Evolutionary conservation across 2,888 invertebrate species (phyloP).

Genomic region (Mechanitis mazaeus): DNA sequence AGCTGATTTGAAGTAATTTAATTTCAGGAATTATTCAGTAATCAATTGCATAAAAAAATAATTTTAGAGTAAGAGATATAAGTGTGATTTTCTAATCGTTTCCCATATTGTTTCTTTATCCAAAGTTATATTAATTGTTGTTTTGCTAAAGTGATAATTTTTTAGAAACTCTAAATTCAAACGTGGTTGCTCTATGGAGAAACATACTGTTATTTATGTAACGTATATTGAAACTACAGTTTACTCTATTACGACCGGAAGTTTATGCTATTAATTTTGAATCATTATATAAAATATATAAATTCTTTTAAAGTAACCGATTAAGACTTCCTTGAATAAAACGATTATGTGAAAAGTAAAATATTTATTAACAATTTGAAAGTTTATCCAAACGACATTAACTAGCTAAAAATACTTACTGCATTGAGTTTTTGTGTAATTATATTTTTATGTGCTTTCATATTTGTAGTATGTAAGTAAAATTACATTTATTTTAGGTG

Average conservation of each 20-base stretch:
- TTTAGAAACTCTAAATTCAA: too few species aligned
- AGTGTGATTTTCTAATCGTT: too few species aligned
- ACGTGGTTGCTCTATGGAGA: too few species aligned
- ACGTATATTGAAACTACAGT: too few species aligned
- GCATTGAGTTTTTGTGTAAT: neutral
- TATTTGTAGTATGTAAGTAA: neutral
- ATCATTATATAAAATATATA: neutral
- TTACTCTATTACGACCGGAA: neutral
- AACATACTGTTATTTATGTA: too few species aligned
- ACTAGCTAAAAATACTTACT: neutral
- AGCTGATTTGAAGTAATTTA: too few species aligned
- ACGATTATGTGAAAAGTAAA: neutral
- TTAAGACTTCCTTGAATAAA: slow-evolving; percentile 15
- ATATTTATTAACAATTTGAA: neutral
- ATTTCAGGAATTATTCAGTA: too few species aligned
- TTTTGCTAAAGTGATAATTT: too few species aligned
- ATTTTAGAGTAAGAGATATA: too few species aligned
- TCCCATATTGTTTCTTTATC: too few species aligned
- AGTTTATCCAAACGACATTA: neutral
- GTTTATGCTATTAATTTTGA: neutral
- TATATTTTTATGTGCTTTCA: neutral
- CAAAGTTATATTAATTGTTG: too few species aligned
- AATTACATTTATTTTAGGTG: slow-evolving; percentile 49
- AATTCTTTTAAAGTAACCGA: slow-evolving; percentile 4
- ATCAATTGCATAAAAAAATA: too few species aligned